Percentiles rank a stretch among this genome's conserved stretches.
Evolutionary conservation across 2,797 vertebrate genomes (phyloP).

Genomic region (Phoebastria nigripes): DNA sequence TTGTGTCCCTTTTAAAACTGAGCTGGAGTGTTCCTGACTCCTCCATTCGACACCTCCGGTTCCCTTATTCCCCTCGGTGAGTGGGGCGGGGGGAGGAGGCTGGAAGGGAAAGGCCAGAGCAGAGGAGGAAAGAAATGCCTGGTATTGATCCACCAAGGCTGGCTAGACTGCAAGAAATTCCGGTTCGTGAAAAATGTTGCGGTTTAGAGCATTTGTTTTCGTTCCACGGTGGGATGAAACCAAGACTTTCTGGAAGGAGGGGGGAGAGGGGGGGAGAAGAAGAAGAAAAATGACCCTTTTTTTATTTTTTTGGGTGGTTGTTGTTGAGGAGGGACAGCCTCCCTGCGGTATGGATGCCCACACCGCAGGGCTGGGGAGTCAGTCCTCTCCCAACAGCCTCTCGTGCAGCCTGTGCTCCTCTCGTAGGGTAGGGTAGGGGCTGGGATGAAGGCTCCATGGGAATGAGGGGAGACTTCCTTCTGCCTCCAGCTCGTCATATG

Average conservation of each 20-base stretch:
- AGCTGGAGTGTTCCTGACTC: conserved; percentile 7
- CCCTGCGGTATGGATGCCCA: not conserved
- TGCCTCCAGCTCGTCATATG: not conserved
- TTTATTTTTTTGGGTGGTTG: not conserved
- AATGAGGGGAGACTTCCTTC: not conserved
- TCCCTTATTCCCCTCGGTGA: conserved; percentile 45
- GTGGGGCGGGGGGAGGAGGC: not conserved
- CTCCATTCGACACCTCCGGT: conserved; percentile 1
- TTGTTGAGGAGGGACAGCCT: not conserved
- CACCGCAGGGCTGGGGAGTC: not conserved
- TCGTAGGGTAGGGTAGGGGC: not conserved
- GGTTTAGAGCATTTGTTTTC: conserved; percentile 67
- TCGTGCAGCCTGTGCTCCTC: not conserved
- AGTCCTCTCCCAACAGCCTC: not conserved
- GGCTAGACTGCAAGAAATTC: conserved; percentile 67
- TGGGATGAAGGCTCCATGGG: not conserved
- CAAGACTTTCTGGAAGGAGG: conserved; percentile 54
- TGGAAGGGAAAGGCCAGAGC: conserved; percentile 52
- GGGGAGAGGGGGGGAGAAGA: not conserved
- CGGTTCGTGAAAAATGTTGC: conserved; percentile 60
- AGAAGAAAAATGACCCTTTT: not conserved
- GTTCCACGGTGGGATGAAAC: conserved; percentile 62
- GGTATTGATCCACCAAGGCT: conserved; percentile 59
- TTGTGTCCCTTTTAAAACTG: conserved; percentile 50
- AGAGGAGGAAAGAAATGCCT: conserved; percentile 60